phyloP scores from a whole-genome alignment of 1,140 invertebrate species.

The Trichonephila clavata region DNA sequence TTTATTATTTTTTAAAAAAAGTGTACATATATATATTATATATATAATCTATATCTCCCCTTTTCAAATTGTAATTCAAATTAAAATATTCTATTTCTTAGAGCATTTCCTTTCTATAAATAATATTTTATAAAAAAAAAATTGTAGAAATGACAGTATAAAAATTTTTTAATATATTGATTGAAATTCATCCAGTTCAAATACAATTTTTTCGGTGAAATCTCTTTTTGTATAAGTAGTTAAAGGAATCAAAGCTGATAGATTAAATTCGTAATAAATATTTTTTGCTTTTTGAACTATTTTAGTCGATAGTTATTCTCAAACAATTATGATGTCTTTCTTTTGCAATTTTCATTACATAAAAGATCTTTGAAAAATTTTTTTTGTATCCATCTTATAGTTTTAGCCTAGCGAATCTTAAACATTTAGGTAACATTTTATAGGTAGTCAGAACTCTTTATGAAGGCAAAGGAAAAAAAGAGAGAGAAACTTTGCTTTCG shows the following conservation, averaged over 20 bases:
- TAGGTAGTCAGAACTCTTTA: slow-evolving; percentile 57
- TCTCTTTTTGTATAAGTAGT: slow-evolving; percentile 50
- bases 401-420: slow-evolving; percentile 57
- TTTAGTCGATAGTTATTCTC: slow-evolving; percentile 19
- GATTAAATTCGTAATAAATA: slow-evolving; percentile 38
- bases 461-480: slow-evolving; percentile 50
- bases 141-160: slow-evolving; percentile 30
- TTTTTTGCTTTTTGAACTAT: slow-evolving; percentile 48
- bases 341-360: slow-evolving; percentile 20
- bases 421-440: slow-evolving; percentile 68
- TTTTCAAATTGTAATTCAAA: slow-evolving; percentile 66
- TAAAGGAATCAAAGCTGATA: slow-evolving; percentile 28
- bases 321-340: background rate
- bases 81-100: slow-evolving; percentile 63
- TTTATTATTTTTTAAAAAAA: slow-evolving; percentile 75
- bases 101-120: slow-evolving; percentile 49
- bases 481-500: slow-evolving; percentile 58
- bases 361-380: slow-evolving; percentile 1
- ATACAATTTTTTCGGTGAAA: slow-evolving; percentile 38
- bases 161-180: slow-evolving; percentile 43
- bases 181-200: slow-evolving; percentile 48
- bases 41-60: slow-evolving; percentile 70
- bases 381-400: slow-evolving; percentile 61
- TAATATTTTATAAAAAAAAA: slow-evolving; percentile 71
- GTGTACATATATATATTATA: slow-evolving; percentile 71